Percentiles rank a stretch among this genome's conserved stretches.
These are phyloP conservation scores for Achatina immaculata DNA, from an alignment of 1,140 invertebrate genomes.

Conservation along the genomic window DNA sequence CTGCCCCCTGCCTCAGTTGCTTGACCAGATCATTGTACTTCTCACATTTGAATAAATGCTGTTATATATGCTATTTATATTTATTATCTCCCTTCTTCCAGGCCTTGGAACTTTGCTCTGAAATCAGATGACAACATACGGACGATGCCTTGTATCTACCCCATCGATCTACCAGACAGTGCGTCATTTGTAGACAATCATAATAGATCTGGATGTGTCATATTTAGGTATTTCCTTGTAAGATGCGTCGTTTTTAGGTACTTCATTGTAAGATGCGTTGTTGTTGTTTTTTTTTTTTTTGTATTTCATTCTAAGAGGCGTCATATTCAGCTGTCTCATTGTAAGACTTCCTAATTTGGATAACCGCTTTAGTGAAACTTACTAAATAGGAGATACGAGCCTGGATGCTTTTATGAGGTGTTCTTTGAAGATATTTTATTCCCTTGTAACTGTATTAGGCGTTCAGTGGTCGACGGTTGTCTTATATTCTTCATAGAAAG, in stretches of 20 bases:
- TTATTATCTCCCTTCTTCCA: not conserved
- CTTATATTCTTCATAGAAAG: too few species aligned
- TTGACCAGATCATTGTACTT: too few species aligned
- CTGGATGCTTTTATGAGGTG: too few species aligned
- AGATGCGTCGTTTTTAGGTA: too few species aligned
- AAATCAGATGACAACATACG: not conserved
- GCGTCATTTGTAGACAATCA: conserved; percentile 6
- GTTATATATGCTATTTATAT: not conserved
- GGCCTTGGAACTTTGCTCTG: conserved; percentile 8
- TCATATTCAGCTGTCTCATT: not conserved
- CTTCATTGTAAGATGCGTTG: too few species aligned
- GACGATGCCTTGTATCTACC: not conserved
- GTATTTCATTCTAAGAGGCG: not conserved
- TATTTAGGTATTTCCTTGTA: not conserved
- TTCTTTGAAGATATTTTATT: too few species aligned
- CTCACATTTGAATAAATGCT: too few species aligned
- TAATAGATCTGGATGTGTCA: conserved; percentile 7
- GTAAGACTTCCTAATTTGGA: not conserved
- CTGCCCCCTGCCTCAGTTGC: too few species aligned
- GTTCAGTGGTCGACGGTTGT: too few species aligned
- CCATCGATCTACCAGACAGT: not conserved
- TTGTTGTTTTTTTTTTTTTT: not conserved
- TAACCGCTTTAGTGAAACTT: not conserved
- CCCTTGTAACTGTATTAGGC: too few species aligned
- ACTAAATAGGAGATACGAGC: not conserved